A percentile compares a stretch with the other conserved stretches of the same genome.
These are phyloP conservation scores for Scatophagus argus DNA, from an alignment of 2,113 vertebrate species.

Conservation along the genomic window DNA sequence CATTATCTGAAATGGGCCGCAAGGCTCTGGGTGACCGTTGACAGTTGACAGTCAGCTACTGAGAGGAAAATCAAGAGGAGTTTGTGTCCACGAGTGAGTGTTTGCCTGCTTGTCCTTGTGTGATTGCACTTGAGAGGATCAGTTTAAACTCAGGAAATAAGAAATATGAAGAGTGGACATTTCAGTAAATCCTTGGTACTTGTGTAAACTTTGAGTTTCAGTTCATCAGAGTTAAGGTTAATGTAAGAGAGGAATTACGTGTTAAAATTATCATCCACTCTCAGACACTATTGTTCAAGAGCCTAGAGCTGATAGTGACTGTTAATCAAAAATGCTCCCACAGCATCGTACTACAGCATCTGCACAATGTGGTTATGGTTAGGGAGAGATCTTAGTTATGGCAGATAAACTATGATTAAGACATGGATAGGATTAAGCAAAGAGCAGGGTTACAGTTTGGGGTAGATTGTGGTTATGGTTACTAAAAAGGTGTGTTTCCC, in stretches of 20 bases:
- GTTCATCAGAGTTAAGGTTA: not conserved
- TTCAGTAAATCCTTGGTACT: not conserved
- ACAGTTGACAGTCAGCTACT: constrained; percentile 43
- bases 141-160: constrained; percentile 19
- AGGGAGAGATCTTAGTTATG: not conserved
- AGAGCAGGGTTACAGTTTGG: not conserved
- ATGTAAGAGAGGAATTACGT: not conserved
- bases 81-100: constrained; percentile 11
- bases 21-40: constrained; percentile 24
- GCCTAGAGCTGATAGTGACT: not conserved
- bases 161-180: constrained; percentile 13
- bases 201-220: not conserved
- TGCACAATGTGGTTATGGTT: not conserved
- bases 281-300: not conserved
- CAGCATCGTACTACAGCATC: not conserved
- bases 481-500: constrained; percentile 1
- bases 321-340: not conserved
- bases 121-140: constrained; percentile 33
- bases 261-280: not conserved
- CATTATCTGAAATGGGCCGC: constrained; percentile 64
- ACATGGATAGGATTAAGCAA: not conserved
- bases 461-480: not conserved
- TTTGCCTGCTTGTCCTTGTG: constrained; percentile 30
- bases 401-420: not conserved
- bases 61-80: constrained; percentile 19